Conservation (phyloP, 1,140 invertebrate genomes). For the Rhyacophila brunnea region DNA sequence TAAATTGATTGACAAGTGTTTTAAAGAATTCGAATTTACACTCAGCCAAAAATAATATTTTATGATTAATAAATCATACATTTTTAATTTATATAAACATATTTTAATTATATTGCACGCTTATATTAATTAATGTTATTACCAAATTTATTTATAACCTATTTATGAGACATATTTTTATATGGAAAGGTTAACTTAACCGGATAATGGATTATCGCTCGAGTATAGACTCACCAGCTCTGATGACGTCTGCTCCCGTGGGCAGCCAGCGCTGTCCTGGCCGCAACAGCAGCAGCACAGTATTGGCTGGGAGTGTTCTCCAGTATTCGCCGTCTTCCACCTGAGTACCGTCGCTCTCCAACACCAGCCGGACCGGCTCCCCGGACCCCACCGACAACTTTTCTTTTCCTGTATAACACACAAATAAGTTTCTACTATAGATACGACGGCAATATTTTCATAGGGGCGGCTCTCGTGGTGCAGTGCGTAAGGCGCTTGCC, state of each 20-base stretch:
- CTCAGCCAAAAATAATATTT: too few relatives aligned
- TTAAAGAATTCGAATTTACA: too few relatives aligned
- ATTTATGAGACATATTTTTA: not conserved
- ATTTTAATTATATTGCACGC: too few relatives aligned
- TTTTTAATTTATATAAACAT: too few relatives aligned
- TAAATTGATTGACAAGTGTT: too few relatives aligned
- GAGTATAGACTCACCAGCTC: constrained; percentile 68
- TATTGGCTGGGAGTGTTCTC: constrained; percentile 86
- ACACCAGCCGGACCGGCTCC: constrained; percentile 81
- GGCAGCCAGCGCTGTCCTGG: constrained; percentile 89
- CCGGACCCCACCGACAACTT: constrained; percentile 82
- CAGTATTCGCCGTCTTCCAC: constrained; percentile 94
- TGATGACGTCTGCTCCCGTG: constrained; percentile 86
- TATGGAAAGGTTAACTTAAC: not conserved
- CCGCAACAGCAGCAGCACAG: constrained; percentile 82
- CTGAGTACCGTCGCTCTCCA: constrained; percentile 93
- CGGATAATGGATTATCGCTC: not conserved
- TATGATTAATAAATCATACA: too few relatives aligned
- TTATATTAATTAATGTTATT: too few relatives aligned
- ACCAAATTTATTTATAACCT: too few relatives aligned
- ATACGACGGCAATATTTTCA: too few relatives aligned
- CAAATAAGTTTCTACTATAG: too few relatives aligned
- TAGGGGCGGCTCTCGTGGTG: too few relatives aligned
- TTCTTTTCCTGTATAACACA: constrained; percentile 69
- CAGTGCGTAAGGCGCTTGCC: too few relatives aligned